Evolutionary conservation across 2,113 vertebrate genomes (phyloP), one percentile per base, ranked within the genome.

Genomic region (Atlantisia rogersi): DNA sequence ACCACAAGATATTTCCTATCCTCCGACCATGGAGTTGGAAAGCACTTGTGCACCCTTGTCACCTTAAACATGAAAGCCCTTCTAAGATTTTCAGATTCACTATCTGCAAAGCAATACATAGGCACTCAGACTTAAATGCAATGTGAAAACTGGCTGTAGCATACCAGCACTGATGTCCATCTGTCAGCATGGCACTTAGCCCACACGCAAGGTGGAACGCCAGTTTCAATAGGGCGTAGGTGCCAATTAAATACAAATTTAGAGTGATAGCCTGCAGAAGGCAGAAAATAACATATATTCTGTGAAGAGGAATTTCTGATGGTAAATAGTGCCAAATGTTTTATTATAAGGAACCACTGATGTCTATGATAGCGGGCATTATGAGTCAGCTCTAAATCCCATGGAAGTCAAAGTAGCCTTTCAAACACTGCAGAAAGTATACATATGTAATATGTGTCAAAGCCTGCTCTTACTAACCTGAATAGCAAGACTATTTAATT

Each of bases 131-230:
- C 64, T 86, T 32, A 29, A 15, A 92, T 13, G n/a, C 44, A 83
- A 53, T 17, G 58, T 21, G 64, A 91, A 90, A 85, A 91, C 84
- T 94, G 92, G 60, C 86, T 94, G 50, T 40, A 88, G 48, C 90
- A 94, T 95, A 96, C 94, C 97, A 98, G 94, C 70, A 97, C 96
- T 97, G 92, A 73, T 63, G 88, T 86, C 98, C 98, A 97, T 98
- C 98, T 98, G 97, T 82, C 94, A 97, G 70, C 44, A 29, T 86
- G 96, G 97, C 97, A 85, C 73, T 21, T 29, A 90, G 97, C 98
- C 98, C 97, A 67, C 46, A 56, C 44, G 59, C 91, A 96, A 97
- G 81, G 94, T 95, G 82, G 75, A 86, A 86, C 0, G 1, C 82
- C 92, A 88, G 31, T 77, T 94, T 92, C 94, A 85, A 73, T 19